Conservation (phyloP, 1,140 invertebrate genomes). For the Plectus sambesii region DNA sequence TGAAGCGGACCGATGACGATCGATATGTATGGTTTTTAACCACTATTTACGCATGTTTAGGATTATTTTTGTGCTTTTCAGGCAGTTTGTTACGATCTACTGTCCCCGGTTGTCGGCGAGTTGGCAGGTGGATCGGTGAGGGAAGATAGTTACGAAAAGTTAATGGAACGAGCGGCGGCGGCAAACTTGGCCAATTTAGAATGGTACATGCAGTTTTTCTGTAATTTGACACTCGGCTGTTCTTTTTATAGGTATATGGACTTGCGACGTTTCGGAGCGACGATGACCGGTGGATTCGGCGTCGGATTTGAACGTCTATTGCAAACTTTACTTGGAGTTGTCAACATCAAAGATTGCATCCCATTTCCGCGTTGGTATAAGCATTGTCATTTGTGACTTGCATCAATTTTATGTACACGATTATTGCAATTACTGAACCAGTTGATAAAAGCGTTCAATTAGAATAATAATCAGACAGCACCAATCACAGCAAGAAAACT, state of each 20-base stretch:
- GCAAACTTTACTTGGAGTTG: slow-evolving; percentile 64
- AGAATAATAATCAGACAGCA: too few relatives aligned
- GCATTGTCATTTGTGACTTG: too few relatives aligned
- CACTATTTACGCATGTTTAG: not conserved
- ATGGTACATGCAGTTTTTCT: too few relatives aligned
- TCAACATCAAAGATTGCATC: slow-evolving; percentile 80
- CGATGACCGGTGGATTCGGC: slow-evolving; percentile 82
- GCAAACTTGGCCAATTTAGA: slow-evolving; percentile 10
- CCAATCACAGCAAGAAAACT: too few relatives aligned
- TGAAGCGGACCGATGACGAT: slow-evolving; percentile 57
- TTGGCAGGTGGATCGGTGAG: slow-evolving; percentile 82
- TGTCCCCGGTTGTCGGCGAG: slow-evolving; percentile 77
- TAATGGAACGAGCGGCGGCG: slow-evolving; percentile 48
- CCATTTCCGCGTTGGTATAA: slow-evolving; percentile 87
- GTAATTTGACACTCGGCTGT: too few relatives aligned
- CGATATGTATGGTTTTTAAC: slow-evolving; percentile 47
- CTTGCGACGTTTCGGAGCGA: slow-evolving; percentile 70
- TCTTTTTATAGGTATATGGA: slow-evolving; percentile 63
- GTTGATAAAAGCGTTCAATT: too few relatives aligned
- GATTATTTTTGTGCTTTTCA: slow-evolving; percentile 12
- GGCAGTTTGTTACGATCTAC: slow-evolving; percentile 63
- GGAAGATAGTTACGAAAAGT: slow-evolving; percentile 59
- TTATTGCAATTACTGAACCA: slow-evolving; percentile 60
- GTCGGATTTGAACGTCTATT: slow-evolving; percentile 84
- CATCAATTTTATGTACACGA: too few relatives aligned